phyloP scores from a whole-genome alignment of 2,113 vertebrate genomes.

The Heteronetta atricapilla region DNA sequence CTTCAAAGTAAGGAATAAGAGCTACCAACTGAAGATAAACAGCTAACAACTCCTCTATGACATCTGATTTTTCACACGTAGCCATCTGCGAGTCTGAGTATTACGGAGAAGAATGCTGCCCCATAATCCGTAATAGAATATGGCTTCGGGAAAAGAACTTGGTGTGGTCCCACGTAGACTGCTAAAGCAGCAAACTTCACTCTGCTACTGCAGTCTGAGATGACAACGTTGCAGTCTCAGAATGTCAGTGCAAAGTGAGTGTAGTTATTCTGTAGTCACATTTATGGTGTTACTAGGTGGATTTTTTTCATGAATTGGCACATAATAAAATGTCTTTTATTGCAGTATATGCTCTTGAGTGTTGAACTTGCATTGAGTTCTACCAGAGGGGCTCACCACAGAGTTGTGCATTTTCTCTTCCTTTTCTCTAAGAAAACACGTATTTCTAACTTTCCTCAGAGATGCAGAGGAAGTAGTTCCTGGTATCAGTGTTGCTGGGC shows the following conservation, averaged over 20 bases:
- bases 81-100: not conserved
- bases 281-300: not conserved
- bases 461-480: not conserved
- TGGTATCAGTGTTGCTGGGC: not conserved
- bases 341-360: not conserved
- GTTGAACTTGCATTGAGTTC: not conserved
- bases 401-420: not conserved
- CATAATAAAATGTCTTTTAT: not conserved
- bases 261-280: not conserved
- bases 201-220: not conserved
- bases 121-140: not conserved
- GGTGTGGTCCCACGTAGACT: not conserved
- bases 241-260: not conserved
- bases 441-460: not conserved
- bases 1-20: not conserved
- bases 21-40: not conserved
- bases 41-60: not conserved
- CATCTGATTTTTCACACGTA: not conserved
- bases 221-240: accelerated
- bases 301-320: not conserved
- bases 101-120: not conserved
- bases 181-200: not conserved
- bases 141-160: not conserved
- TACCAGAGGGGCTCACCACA: not conserved
- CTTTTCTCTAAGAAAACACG: not conserved